Evolutionary conservation across 2,797 vertebrate genomes (phyloP), one percentile per base, ranked within the genome.

Genomic region (Glossophaga mutica): DNA sequence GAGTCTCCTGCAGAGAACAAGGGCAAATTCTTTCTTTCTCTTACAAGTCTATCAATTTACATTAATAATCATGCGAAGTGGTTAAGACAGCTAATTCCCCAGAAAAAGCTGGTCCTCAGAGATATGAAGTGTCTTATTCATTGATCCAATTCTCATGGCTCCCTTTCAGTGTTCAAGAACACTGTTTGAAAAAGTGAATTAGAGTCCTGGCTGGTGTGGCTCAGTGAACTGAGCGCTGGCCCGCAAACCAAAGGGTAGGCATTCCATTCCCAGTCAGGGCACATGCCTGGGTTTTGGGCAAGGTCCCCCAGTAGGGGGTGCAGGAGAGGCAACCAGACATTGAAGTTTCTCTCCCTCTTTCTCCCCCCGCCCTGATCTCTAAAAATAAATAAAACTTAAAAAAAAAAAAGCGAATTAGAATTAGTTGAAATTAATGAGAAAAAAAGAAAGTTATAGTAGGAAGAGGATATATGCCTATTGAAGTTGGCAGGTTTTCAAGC

Each of bases 91-190:
- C 34, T 57, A 59, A 34, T 76, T 89, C 91, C 82, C 55, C 68
- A 97, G 87, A 73, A 82, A 94, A 94, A 89, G 70, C 59, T 78
- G 46, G 46, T 70, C 82, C 59, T 90, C 50, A 88, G 84, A 96
- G 48, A 91, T 68, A 92, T 3, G 11, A 89, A 86, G 37, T 29
- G 32, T 44, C 32, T 92, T 82, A 7, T 62, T 92, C 24, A 65
- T 1, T 92, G 76, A 44, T 26, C 22, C 70, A 91, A 76, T 6
- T 65, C 12, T 87, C 71, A 82, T 9, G 48, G 26, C 14, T 77
- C 34, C 26, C 34, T 50, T 79, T 70, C 1, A 4, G 9, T 39
- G 29, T 73, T 83, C 76, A 84, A 87, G 74, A 79, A 89, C 37
- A 46, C 1, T 7, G 34, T 70, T 81, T 48, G 73, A 73, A 52